Evolutionary conservation across 2,113 vertebrate genomes (phyloP), one percentile per base, ranked within the genome.

Genomic region (Chlamydotis undulata): DNA sequence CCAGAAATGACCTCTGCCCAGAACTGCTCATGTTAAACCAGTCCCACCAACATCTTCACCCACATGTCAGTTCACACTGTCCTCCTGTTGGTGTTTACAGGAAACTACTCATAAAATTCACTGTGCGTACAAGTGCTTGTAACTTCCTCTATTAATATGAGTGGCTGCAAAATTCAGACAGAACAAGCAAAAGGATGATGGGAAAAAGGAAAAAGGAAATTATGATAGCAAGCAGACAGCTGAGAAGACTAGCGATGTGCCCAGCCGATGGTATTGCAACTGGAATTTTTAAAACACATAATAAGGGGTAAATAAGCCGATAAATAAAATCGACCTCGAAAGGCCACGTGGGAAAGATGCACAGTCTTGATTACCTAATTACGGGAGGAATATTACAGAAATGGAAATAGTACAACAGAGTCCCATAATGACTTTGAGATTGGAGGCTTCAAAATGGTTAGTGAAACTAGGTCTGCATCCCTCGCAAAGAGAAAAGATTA

Each of bases 291-390:
- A 57, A 95, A 91, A 87, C 10, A 37, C 6, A 1, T 35, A 87
- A 70, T 37, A 83, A 75, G 50, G 43, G 75, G 71, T 89, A 96
- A 96, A 96, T 94, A 97, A 96, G 56, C 63, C 13, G 64, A 94
- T 88, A 97, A 96, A 92, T 96, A 95, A 92, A 94, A 94, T 59
- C 3, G 31, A 96, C 81, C 74, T 93, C 31, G 0, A 39, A 89
- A 91, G 70, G 91, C 76, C 96, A 74, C 89, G 28, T 52, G 76
- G 78, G 90, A 90, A 93, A 92, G 80, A 64, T 41, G 84, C 29
- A 18, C 59, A 74, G n/a, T 83, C 83, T 92, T 90, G 94, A 82
- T 91, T 95, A 83, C 93, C 95, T 97, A 97, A 97, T 96, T 91
- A 79, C 13, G 0, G 90, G 82, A 94, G 67, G 77, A 96, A 96